Evolutionary conservation across 2,888 invertebrate species (phyloP), one percentile per base, ranked within the genome.

Genomic region (Caradrina clavipalpis): DNA sequence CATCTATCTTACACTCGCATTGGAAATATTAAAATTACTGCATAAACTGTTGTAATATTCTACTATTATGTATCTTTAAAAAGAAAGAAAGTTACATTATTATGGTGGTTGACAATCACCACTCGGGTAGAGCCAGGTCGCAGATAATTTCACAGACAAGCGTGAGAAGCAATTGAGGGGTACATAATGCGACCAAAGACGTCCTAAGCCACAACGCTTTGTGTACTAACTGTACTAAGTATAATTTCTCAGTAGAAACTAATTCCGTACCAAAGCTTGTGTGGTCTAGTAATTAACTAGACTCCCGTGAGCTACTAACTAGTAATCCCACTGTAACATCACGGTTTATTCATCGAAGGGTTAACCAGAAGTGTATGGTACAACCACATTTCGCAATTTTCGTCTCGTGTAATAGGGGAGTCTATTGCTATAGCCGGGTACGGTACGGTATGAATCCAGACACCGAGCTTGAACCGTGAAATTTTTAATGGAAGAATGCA

Each of bases 251-350:
- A n/a, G 19, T 26, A 13, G 13, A 39, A 17, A 53, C 35, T 39
- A 53, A 63, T 21, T 51, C 15, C 8, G 42, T 50, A 6, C 10
- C 26, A 21, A 57, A 59, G 58, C 58, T 72, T 22, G 59, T 65
- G 73, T 73, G 73, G 73, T 73, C 55, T 53, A 15, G 50, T 73
- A 73, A 73, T 60, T 67, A 73, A 39, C 31, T 35, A 49, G 51
- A 22, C 17, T 57, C 21, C 15, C 22, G 50, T n/a, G 50, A 68
- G 62, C 47, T 31, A 42, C 45, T 31, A 53, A 61, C 50, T 54
- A 53, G 45, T 11, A 45, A 45, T n/a, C 19, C 51, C 11, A 57
- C 17, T 55, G 39, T 26, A 39, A 31, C 15, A 31, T n/a, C n/a
- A 26, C 10, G 10, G 26, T 4, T 1, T 47, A 22, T 17, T 39